Base-by-base conservation (phyloP, 1,140 invertebrate genomes). In the Cydia splendana region DNA sequence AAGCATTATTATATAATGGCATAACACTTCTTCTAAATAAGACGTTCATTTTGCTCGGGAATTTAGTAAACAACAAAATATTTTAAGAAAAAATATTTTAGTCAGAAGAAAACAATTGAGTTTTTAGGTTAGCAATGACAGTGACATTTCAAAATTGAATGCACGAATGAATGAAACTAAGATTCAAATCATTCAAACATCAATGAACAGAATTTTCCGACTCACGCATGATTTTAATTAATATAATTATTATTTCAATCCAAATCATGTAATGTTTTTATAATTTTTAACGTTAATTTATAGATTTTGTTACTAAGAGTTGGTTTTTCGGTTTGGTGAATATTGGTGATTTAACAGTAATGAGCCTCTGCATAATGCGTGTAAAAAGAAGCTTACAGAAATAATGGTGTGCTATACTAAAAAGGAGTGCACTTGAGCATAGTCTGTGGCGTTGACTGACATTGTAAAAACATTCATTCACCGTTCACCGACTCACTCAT, bases 21-120 rank as follows among this genome's bases (percentile, higher is more conserved):
- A 85, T 77, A 80, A 92, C 74, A 78, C 80, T 86, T 80, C 87
- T 87, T 79, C 87, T 84, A 69, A 93, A 67, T 77, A 93, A 76
- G 18, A 74, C 84, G 86, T 88, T 91, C 90, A 93, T 93, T 77
- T 81, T 79, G 24, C 20, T 13, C 15, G 12, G n/a, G n/a, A 57
- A 18, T 57, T 7, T 18, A 57, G n/a, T 57, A 10, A 24, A 15
- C 24, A 24, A 24, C 24, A 74, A 20, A 51, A 9, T n/a, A 2
- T 62, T 20, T 62, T 62, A 62, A 24, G n/a, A 2, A 10, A n/a
- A n/a, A 53, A 18, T n/a, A 62, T 24, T 62, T 62, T 24, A 24
- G 15, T 57, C 4, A 53, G n/a, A 62, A 20, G 20, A 62, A 62
- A 62, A 62, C 57, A 62, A 62, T 62, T 62, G 57, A 62, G 57